Conservation (phyloP, 1,140 invertebrate species). For the Drosophila subobscura region DNA sequence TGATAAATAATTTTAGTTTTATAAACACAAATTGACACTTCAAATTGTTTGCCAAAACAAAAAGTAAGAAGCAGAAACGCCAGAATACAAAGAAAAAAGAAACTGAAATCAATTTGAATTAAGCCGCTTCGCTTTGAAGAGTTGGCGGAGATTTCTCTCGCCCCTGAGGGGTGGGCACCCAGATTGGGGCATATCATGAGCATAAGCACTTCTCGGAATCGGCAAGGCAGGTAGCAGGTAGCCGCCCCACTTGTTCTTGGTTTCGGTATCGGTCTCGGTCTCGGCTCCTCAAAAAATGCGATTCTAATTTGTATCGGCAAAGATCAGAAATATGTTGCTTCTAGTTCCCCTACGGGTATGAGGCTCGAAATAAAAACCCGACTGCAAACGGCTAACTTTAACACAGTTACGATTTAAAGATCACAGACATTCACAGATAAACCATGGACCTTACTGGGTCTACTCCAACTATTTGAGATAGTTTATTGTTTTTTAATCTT, state of each 20-base stretch:
- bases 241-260: conserved; percentile 53
- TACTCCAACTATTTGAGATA: conserved; percentile 57
- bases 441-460: conserved; percentile 19
- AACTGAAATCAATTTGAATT: conserved; percentile 72
- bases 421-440: conserved; percentile 15
- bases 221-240: conserved; percentile 49
- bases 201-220: conserved; percentile 60
- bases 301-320: conserved; percentile 73
- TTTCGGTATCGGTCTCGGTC: conserved; percentile 2
- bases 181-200: conserved; percentile 63
- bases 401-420: conserved; percentile 42
- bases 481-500: conserved; percentile 76
- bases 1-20: conserved; percentile 80
- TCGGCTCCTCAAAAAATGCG: conserved; percentile 44
- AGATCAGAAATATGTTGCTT: conserved; percentile 59
- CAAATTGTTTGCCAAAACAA: conserved; percentile 72
- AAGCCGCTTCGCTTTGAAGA: conserved; percentile 54
- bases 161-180: conserved; percentile 37
- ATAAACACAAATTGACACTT: conserved; percentile 82
- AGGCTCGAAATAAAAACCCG: conserved; percentile 33
- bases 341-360: conserved; percentile 34
- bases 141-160: conserved; percentile 43
- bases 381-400: conserved; percentile 19
- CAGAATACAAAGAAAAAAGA: conserved; percentile 19
- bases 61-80: conserved; percentile 3